Evolutionary conservation across 2,797 vertebrate genomes (phyloP), one percentile per base, ranked within the genome.

Genomic region (Chromis chromis): DNA sequence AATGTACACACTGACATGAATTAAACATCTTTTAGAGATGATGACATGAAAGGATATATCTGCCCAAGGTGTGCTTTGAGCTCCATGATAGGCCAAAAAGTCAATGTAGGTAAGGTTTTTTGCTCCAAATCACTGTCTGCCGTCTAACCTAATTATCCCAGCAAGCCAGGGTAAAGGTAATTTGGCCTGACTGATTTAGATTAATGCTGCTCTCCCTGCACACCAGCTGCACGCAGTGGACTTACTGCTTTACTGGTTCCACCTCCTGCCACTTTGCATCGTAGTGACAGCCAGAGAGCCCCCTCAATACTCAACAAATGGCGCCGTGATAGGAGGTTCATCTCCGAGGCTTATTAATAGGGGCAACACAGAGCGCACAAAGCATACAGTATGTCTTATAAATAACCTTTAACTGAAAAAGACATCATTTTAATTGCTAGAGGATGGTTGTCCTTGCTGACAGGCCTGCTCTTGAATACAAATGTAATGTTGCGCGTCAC

Each of bases 131-230:
- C 55, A 52, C 46, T 57, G 25, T 82, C 27, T 60, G 64, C 74
- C 54, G 50, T 80, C 67, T 49, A 48, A 76, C 31, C 40, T 66
- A 62, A 85, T 74, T 74, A 81, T 78, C 63, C 52, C 70, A 57
- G 64, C 24, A 39, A 50, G 67, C 66, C 40, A 44, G 31, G 17
- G 62, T 79, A 68, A 77, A 74, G 57, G 69, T 82, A 74, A 84
- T 86, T 81, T 80, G 52, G 40, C 71, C 70, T 49, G 70, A 72
- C 78, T 76, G 82, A 84, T 86, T 80, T 70, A 82, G 78, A 89
- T 89, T 79, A 83, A 82, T 70, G 75, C 68, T 46, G 44, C 2
- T 5, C 55, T 62, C 31, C 25, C 42, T 52, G 50, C 65, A 63
- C 72, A 79, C 70, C 81, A 87, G 65, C 74, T 55, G 69, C 72